These are phyloP conservation scores for Gonioctena quinquepunctata DNA, from an alignment of 1,140 invertebrate species.

Conservation along the genomic window DNA sequence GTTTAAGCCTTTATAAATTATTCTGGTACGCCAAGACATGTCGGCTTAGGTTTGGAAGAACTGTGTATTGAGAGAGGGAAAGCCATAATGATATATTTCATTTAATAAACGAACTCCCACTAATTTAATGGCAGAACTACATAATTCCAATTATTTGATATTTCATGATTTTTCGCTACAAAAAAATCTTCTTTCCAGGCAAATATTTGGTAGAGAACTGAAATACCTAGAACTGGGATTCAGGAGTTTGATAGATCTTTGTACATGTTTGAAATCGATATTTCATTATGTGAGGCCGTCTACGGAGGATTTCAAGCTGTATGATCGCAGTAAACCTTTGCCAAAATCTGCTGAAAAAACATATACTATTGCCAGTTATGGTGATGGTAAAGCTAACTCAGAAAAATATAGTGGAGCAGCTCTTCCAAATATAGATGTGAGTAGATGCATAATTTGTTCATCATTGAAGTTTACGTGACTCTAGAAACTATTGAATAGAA, in stretches of 20 bases:
- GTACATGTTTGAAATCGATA: slow-evolving; percentile 23
- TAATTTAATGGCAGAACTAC: no score
- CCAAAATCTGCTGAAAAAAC: slow-evolving; percentile 17
- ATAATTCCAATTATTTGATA: no score
- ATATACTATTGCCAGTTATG: slow-evolving; percentile 30
- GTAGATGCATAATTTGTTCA: no score
- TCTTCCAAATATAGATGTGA: slow-evolving; percentile 4
- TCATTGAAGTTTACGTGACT: no score
- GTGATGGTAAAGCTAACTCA: not conserved
- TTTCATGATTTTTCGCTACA: no score
- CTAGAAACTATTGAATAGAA: no score
- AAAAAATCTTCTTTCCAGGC: slow-evolving; percentile 14
- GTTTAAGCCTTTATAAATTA: no score
- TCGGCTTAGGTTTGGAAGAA: no score
- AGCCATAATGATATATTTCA: no score
- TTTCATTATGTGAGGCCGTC: slow-evolving; percentile 29
- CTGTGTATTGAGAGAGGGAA: no score
- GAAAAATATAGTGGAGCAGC: not conserved
- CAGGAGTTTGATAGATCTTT: slow-evolving; percentile 30
- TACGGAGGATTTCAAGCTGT: slow-evolving; percentile 30
- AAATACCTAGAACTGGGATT: slow-evolving; percentile 20
- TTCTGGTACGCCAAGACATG: no score
- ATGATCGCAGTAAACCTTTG: slow-evolving; percentile 27
- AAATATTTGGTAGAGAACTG: slow-evolving; percentile 24
- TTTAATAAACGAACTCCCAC: no score